Evolutionary conservation across 1,140 invertebrate genomes (phyloP).

Genomic region (Acromyrmex charruanus): DNA sequence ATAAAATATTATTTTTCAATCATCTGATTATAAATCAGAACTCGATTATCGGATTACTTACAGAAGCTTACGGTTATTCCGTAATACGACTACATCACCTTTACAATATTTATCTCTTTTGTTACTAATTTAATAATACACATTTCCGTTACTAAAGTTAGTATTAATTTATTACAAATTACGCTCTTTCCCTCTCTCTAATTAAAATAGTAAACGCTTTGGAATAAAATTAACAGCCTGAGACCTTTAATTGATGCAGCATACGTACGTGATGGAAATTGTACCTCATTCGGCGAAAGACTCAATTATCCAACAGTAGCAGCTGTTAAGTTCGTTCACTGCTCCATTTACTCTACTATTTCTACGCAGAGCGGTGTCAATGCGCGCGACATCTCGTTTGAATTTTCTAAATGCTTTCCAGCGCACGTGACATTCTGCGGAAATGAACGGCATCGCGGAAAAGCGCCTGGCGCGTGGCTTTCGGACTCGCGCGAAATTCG

Average conservation of each 20-base stretch:
- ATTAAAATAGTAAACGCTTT: neutral
- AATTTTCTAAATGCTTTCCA: constrained; percentile 36
- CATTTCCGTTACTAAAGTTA: neutral
- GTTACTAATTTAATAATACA: constrained; percentile 2
- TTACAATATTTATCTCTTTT: neutral
- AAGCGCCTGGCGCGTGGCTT: constrained; percentile 36
- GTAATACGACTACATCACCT: neutral
- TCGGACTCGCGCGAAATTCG: constrained; percentile 44
- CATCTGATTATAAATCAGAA: constrained; percentile 8
- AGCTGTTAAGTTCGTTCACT: constrained; percentile 3
- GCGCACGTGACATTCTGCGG: constrained; percentile 23
- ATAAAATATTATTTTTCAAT: constrained; percentile 13
- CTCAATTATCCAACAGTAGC: constrained; percentile 27
- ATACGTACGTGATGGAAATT: neutral
- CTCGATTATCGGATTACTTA: constrained; percentile 23
- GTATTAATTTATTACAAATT: constrained; percentile 5
- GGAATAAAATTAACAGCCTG: neutral
- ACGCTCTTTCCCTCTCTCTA: neutral
- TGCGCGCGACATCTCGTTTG: neutral
- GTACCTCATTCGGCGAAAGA: constrained; percentile 22
- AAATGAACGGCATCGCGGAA: neutral
- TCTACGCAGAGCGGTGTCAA: neutral
- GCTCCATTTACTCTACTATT: constrained; percentile 7
- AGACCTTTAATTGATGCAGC: constrained; percentile 3
- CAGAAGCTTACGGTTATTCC: neutral